These are phyloP conservation scores for Dryococelus australis DNA, from an alignment of 2,888 invertebrate species.

Conservation along the genomic window DNA sequence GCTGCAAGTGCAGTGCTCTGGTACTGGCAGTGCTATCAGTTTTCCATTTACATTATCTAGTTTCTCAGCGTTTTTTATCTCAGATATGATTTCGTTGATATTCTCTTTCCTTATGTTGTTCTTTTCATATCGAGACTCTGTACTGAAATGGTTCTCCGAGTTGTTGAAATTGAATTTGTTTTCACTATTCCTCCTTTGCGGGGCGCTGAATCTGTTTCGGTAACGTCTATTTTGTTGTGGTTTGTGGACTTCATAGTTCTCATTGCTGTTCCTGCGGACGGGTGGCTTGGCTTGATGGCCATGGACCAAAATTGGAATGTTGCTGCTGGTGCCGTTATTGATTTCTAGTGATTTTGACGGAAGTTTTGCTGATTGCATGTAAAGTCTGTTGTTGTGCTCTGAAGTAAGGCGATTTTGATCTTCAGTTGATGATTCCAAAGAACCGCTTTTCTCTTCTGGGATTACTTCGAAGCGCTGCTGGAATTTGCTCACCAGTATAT, in stretches of 20 bases:
- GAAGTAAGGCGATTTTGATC: conserved; percentile 40
- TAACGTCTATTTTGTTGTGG: background rate
- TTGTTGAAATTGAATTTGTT: background rate
- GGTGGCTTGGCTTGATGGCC: background rate
- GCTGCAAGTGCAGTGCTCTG: background rate
- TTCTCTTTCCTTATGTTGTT: background rate
- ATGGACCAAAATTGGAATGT: background rate
- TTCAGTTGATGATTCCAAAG: conserved; percentile 60
- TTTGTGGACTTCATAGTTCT: background rate
- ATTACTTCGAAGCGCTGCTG: conserved; percentile 65
- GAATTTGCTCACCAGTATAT: conserved; percentile 36
- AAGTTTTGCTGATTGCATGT: background rate
- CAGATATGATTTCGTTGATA: background rate
- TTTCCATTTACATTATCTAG: background rate
- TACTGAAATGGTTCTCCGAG: background rate
- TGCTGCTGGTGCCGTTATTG: background rate
- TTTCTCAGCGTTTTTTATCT: background rate
- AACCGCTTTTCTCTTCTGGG: conserved; percentile 65
- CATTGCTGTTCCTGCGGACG: background rate
- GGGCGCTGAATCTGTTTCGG: background rate
- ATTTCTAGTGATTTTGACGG: background rate
- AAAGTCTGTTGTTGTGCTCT: background rate
- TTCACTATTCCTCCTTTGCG: background rate
- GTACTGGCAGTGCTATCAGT: background rate
- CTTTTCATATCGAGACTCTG: background rate